phyloP scores from a whole-genome alignment of 2,888 invertebrate genomes.

The Tetheella fluctuosa region DNA sequence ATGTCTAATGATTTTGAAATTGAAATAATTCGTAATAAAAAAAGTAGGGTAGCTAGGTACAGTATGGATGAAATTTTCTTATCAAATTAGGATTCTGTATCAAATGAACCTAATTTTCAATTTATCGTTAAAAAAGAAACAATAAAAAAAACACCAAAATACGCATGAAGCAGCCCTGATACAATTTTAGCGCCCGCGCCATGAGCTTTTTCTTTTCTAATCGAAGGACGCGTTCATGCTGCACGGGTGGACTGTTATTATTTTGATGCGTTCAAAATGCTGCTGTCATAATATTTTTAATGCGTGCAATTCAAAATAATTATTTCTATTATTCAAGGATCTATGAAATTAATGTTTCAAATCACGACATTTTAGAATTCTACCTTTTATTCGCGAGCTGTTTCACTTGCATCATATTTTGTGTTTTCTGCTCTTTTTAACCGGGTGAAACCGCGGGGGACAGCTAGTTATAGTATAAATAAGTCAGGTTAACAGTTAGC shows the following conservation, averaged over 20 bases:
- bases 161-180: conserved; percentile 5
- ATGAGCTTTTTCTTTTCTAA: conserved; percentile 42
- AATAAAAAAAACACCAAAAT: neutral
- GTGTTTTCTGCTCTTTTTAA: no score
- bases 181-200: conserved; percentile 51
- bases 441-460: no score
- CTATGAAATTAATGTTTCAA: conserved; percentile 6
- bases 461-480: no score
- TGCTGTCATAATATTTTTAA: conserved; percentile 71
- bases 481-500: no score
- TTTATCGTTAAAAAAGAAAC: no score
- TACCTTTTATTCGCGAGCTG: no score
- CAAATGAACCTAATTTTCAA: no score
- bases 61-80: no score
- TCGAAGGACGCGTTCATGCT: conserved; percentile 40
- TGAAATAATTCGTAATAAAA: no score
- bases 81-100: no score
- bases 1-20: no score
- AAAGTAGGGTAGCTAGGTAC: no score
- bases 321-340: conserved; percentile 13
- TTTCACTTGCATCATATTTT: neutral
- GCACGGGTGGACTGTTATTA: conserved; percentile 61
- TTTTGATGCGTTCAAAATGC: conserved; percentile 59
- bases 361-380: neutral
- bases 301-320: conserved; percentile 20